Evolutionary conservation across 2,113 vertebrate species (phyloP).

Genomic region (Myrmecobius fasciatus): DNA sequence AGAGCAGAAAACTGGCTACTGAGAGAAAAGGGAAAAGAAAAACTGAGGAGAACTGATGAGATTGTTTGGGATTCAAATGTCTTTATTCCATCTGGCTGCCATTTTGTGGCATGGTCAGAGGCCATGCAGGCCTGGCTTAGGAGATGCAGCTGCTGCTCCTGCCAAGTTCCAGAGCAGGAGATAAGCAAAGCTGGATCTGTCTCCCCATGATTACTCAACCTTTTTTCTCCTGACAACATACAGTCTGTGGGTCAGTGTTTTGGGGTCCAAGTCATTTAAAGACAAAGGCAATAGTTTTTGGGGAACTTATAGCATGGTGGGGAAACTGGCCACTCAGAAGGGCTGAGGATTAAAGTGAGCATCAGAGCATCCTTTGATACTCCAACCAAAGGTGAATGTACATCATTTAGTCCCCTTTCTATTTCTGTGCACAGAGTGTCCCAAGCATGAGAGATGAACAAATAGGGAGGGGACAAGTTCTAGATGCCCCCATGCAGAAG

Average conservation of each 20-base stretch:
- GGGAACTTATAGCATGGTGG: not conserved
- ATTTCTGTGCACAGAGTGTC: not conserved
- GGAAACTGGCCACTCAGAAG: not conserved
- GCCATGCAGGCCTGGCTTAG: not conserved
- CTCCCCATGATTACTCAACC: not conserved
- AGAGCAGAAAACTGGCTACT: not conserved
- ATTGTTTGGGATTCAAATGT: not conserved
- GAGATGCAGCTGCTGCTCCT: not conserved
- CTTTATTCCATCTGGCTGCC: not conserved
- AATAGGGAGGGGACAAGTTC: not conserved
- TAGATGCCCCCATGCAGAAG: not conserved
- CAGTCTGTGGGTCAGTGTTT: not conserved
- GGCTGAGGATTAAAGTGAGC: not conserved
- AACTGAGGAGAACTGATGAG: not conserved
- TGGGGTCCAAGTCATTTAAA: not conserved
- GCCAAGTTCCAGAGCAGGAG: not conserved
- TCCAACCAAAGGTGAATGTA: not conserved
- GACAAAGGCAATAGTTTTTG: not conserved
- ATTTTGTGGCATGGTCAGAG: not conserved
- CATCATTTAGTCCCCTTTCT: not conserved
- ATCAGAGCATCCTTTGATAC: not conserved
- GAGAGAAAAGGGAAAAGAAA: not conserved
- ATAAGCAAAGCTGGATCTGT: not conserved
- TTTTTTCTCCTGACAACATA: not conserved
- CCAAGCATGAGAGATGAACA: not conserved